Evolutionary conservation across 2,113 vertebrate species (phyloP).

Genomic region (Danionella cerebrum): DNA sequence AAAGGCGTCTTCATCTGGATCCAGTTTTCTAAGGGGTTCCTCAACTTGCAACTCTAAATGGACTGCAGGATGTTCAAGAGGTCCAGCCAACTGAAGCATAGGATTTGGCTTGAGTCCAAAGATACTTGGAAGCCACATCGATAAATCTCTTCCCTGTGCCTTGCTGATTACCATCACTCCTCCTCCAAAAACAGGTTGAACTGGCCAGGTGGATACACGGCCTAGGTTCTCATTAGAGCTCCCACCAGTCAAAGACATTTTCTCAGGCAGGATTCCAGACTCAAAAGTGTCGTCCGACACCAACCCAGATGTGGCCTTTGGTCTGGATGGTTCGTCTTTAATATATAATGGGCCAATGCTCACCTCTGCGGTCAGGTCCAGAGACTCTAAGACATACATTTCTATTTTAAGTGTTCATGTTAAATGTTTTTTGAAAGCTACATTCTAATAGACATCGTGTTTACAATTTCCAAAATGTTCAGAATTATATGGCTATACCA

Average conservation of each 20-base stretch:
- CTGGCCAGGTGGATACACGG: neutral
- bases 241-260: neutral
- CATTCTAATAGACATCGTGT: too few relatives aligned
- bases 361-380: conserved; percentile 37
- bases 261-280: neutral
- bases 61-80: neutral
- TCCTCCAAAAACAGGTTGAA: neutral
- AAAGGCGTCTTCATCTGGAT: neutral
- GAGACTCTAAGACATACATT: neutral
- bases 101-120: neutral
- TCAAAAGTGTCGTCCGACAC: neutral
- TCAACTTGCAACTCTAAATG: neutral
- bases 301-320: neutral
- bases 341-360: conserved; percentile 43
- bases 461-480: too few relatives aligned
- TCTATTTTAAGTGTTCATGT: too few relatives aligned
- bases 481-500: neutral
- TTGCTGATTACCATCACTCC: conserved; percentile 31
- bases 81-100: neutral
- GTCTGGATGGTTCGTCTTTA: conserved; percentile 11
- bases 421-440: too few relatives aligned
- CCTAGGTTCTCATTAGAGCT: neutral
- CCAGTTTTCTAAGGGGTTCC: neutral
- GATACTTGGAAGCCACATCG: conserved; percentile 40
- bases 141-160: conserved; percentile 28